phyloP scores from a whole-genome alignment of 1,140 invertebrate genomes.

The Marisa cornuarietis region DNA sequence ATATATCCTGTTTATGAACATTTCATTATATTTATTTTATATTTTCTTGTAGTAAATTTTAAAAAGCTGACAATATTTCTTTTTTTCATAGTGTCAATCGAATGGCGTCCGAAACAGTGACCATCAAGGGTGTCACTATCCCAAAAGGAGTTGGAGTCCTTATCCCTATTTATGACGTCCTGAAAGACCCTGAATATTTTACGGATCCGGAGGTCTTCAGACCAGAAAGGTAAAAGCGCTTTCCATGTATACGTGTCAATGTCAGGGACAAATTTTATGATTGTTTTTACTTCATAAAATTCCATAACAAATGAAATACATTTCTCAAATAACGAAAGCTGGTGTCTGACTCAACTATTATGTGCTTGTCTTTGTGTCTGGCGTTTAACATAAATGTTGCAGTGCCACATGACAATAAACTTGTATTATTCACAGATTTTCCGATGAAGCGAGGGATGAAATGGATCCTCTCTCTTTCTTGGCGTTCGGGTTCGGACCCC shows the following conservation, averaged over 20 bases:
- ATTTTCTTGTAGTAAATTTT: too few species aligned
- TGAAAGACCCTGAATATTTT: slow-evolving; percentile 65
- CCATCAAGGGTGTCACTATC: slow-evolving; percentile 65
- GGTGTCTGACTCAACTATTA: too few species aligned
- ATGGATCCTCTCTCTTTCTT: slow-evolving; percentile 60
- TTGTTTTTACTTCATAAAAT: too few species aligned
- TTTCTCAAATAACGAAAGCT: too few species aligned
- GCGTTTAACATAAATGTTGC: too few species aligned
- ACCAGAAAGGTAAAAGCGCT: slow-evolving; percentile 57
- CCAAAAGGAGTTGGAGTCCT: slow-evolving; percentile 65
- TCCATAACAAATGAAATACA: too few species aligned
- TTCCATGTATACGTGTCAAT: too few species aligned
- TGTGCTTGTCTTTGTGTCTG: too few species aligned
- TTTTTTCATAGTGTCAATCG: slow-evolving; percentile 28
- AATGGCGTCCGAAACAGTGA: slow-evolving; percentile 28
- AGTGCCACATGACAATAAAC: too few species aligned
- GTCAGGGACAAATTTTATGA: too few species aligned
- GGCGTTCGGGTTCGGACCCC: slow-evolving; percentile 70
- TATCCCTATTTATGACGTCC: slow-evolving; percentile 69
- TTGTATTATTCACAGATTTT: neutral
- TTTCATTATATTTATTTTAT: too few species aligned
- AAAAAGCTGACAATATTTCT: too few species aligned
- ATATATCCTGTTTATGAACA: neutral
- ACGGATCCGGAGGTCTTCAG: slow-evolving; percentile 66
- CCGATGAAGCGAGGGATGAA: slow-evolving; percentile 17